Evolutionary conservation across 2,888 invertebrate species (phyloP), one percentile per base, ranked within the genome.

Genomic region (Eudemis profundana): DNA sequence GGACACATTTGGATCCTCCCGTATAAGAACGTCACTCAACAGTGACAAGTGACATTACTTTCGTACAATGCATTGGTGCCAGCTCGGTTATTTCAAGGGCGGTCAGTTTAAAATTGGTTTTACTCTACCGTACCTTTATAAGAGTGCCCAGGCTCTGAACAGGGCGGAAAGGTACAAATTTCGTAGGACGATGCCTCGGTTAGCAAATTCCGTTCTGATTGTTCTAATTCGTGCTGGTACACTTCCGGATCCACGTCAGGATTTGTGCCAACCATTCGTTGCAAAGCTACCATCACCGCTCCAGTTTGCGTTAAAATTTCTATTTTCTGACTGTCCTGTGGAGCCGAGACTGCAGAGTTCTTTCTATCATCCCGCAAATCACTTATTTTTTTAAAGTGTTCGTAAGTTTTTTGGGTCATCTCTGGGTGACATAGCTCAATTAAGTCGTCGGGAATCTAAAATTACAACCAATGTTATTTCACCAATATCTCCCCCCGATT

Each of bases 371-470:
- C 44, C 29, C 8, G 19, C 8, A 33, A 56, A 40, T 61, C 21
- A 36, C 19, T 57, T 3, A 10, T 14, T 2, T 51, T 50, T 38
- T 50, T 19, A 10, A 47, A 49, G 33, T 49, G 10, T 54, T 63
- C 40, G 3, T 10, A 4, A 3, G 19, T 47, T 50, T 19, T 70
- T 27, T 46, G 46, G 44, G 47, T 76, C 59, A 73, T 61, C 67
- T 78, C 78, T 67, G 79, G 75, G 15, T 82, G 70, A 69, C 84
- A 84, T 10, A 89, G 69, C 63, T 83, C 77, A 46, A 84, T 81
- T 27, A 87, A 72, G 71, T 78, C 86, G 69, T 73, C 76, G 23
- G 88, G 85, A 74, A 90, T 88, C 90, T 90, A 68, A 65, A 81
- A 60, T 23, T 27, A 27, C 27, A 27, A 7, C 27, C 27, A 27